Base-by-base conservation (phyloP, 2,888 invertebrate genomes). In the Ormyrus pomaceus region DNA sequence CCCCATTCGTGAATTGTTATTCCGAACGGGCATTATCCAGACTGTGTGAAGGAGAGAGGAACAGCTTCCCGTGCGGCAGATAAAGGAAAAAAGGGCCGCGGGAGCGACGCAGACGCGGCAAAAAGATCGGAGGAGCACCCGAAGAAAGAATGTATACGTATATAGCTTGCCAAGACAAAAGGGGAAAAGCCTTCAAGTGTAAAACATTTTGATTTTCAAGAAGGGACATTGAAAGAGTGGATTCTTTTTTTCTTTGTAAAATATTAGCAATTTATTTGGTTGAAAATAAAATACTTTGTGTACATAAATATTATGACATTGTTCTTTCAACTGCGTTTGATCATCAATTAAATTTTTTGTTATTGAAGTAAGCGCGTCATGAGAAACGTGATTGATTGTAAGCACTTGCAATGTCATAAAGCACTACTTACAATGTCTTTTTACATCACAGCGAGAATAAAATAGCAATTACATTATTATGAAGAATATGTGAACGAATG, bases 1-100 rank as follows among this genome's bases (percentile, higher is more conserved):
- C 46, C 9, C 10, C 68, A 7, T 9, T 6, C 62, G 13, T 34
- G 62, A 72, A 77, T 80, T 77, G 61, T 77, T 77, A 80, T 80
- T 80, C 77, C 61, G 72, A 68, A 73, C 58, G 58, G 73, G 69
- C 72, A 76, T 62, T 66, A 68, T n/a, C 10, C 45, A 6, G 19
- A 19, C 34, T 34, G 34, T 34, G 34, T 34, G 46, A 19, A 48
- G 19, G 65, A 59, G 48, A 55, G 46, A 48, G 55, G 10, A 51
- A 65, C 4, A 59, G 59, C 55, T 61, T 48, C 19, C 11, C 19
- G 55, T 45, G 13, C 59, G 58, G 10, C 19, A 55, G n/a, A 51
- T 19, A 68, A 68, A 69, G 45, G 34, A 34, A 34, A 34, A 70
- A 45, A 58, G 13, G 11, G 69, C 1, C 34, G 48, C 45, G 10